Percentiles rank a stretch among this genome's conserved stretches.
Conservation (phyloP, 2,888 invertebrate species). For the Strigamia transsilvanica region DNA sequence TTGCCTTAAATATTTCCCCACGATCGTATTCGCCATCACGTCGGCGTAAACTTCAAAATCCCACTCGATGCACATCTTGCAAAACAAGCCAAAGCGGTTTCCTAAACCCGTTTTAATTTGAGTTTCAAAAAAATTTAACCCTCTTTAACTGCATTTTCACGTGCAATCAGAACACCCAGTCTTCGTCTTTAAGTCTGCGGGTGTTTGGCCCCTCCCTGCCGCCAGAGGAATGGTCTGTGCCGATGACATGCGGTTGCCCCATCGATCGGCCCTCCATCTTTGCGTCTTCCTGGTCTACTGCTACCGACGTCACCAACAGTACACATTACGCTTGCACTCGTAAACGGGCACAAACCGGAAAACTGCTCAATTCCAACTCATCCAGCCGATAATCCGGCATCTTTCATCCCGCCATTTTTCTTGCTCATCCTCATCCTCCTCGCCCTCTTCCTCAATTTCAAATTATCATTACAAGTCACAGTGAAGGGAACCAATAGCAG, state of each 20-base stretch:
- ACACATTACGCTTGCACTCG: neutral
- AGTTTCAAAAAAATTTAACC: neutral
- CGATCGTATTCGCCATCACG: neutral
- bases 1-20: neutral
- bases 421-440: neutral
- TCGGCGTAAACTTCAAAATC: neutral
- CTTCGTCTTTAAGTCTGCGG: constrained; percentile 45
- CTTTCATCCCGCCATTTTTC: neutral
- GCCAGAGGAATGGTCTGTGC: constrained; percentile 49
- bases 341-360: neutral
- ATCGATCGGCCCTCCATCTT: constrained; percentile 47
- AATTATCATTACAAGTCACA: neutral
- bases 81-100: neutral
- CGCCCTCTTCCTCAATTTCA: neutral
- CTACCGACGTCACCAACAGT: constrained; percentile 36
- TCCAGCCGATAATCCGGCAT: constrained; percentile 12
- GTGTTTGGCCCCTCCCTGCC: constrained; percentile 49
- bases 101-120: neutral
- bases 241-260: constrained; percentile 47
- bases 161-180: neutral
- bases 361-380: neutral
- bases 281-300: constrained; percentile 45
- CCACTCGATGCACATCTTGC: neutral
- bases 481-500: neutral
- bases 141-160: constrained; percentile 28